Base-by-base conservation (phyloP, 2,113 vertebrate species). In the Syrmaticus mikado region DNA sequence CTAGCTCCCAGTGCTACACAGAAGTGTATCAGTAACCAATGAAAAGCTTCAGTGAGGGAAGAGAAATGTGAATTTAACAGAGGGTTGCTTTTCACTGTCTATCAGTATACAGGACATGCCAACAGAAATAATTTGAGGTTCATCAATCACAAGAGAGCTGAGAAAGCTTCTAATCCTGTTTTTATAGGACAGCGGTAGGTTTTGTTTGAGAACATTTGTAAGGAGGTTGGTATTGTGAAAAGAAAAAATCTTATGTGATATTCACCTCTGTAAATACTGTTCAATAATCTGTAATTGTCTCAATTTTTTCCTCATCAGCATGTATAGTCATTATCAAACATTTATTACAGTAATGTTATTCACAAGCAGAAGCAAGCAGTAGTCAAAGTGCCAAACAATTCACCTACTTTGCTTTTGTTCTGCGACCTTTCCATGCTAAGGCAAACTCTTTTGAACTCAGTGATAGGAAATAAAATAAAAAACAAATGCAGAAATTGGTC, bases 381-480 rank as follows among this genome's bases (percentile, higher is more conserved):
- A 55, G 40, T 85, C 14, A 22, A 93, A 65, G 43, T 87, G 62
- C 60, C 67, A 85, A 87, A 48, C 0, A 57, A 8, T 17, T 30
- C 0, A n/a, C 89, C 76, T 62, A 70, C 53, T 65, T 85, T 81
- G 25, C 12, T 32, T 87, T 32, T 92, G 18, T 16, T 91, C 38
- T 82, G 32, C 85, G 71, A 85, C 43, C 2, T 91, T 79, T 41
- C 74, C 24, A 13, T 82, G 82, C 62, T 87, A 82, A 71, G 62
- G 68, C 32, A 88, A 91, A 67, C 34, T 11, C 13, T 46, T 76
- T 76, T 66, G 34, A 93, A 76, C 48, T 40, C 5, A 0, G 48
- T 73, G 79, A 40, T 25, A 73, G 58, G 52, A 79, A 91, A 82
- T 12, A 18, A 82, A 85, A 94, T 73, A 79, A 11, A 21, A 82